phyloP scores from a whole-genome alignment of 2,888 invertebrate genomes.

The Clepsis dumicolana region DNA sequence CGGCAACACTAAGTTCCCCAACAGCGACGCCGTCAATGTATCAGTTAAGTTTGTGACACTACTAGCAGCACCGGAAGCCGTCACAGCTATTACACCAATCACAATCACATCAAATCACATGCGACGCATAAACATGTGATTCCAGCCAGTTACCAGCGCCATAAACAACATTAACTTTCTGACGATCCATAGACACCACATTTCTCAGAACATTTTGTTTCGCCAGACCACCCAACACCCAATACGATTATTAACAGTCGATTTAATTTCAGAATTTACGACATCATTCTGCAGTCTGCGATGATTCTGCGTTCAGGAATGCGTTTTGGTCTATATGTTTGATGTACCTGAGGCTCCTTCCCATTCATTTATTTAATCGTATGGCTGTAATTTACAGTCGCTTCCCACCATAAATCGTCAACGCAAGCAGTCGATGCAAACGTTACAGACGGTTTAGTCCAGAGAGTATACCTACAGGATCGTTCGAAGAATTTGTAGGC shows the following conservation, averaged over 20 bases:
- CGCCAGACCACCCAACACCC: constrained; percentile 39
- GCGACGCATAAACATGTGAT: constrained; percentile 30
- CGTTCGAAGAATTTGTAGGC: too few relatives aligned
- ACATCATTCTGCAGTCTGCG: not conserved
- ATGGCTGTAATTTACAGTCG: too few relatives aligned
- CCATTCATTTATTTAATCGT: too few relatives aligned
- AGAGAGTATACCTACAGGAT: too few relatives aligned
- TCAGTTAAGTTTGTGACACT: not conserved
- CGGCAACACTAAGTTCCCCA: too few relatives aligned
- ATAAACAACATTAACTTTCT: constrained; percentile 21
- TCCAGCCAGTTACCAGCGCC: constrained; percentile 14
- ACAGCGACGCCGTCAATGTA: too few relatives aligned
- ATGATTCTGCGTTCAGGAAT: not conserved
- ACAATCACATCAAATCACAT: constrained; percentile 20
- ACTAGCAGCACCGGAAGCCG: constrained; percentile 20
- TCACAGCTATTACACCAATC: constrained; percentile 29
- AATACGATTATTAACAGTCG: not conserved
- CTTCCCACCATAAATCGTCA: too few relatives aligned
- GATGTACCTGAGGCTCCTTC: not conserved
- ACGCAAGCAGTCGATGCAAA: too few relatives aligned
- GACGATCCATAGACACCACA: constrained; percentile 16
- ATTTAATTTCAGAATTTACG: constrained; percentile 10
- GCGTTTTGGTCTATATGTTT: not conserved
- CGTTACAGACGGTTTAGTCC: too few relatives aligned
- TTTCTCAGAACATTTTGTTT: constrained; percentile 28